phyloP scores from a whole-genome alignment of 92 coral and sea anemone species.

The Epizoanthus stellaris region DNA sequence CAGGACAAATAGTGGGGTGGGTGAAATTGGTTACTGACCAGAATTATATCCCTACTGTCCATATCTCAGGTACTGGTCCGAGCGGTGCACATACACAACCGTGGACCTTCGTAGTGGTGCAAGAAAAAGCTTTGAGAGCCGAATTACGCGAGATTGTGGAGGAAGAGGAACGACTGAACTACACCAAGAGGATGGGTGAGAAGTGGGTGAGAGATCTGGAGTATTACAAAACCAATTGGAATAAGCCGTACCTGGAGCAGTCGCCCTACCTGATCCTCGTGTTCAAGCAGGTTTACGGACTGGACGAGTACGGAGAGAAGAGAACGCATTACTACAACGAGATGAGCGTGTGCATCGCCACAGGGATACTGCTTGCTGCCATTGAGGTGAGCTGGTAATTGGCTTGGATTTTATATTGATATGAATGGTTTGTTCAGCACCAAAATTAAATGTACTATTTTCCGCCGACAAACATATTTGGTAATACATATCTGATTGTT shows the following conservation, averaged over 20 bases:
- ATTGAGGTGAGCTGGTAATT: conserved; percentile 62
- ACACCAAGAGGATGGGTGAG: conserved; percentile 90
- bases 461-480: no score
- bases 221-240: conserved; percentile 80
- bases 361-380: conserved; percentile 93
- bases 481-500: no score
- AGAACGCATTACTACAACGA: conserved; percentile 93
- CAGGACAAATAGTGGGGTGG: no score
- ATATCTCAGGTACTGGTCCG: conserved; percentile 71
- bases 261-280: conserved; percentile 92
- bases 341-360: conserved; percentile 92
- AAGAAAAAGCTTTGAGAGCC: conserved; percentile 59
- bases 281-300: conserved; percentile 84
- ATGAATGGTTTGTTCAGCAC: no score
- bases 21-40: no score
- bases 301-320: conserved; percentile 72
- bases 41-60: not conserved
- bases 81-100: conserved; percentile 94
- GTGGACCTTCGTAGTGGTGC: conserved; percentile 84
- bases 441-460: no score
- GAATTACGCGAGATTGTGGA: conserved; percentile 76
- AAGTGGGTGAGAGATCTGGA: conserved; percentile 86
- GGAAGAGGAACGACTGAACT: conserved; percentile 88
- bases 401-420: no score
- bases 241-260: conserved; percentile 81